phyloP scores from a whole-genome alignment of 2,888 invertebrate species.

The Pristionchus exspectatus region DNA sequence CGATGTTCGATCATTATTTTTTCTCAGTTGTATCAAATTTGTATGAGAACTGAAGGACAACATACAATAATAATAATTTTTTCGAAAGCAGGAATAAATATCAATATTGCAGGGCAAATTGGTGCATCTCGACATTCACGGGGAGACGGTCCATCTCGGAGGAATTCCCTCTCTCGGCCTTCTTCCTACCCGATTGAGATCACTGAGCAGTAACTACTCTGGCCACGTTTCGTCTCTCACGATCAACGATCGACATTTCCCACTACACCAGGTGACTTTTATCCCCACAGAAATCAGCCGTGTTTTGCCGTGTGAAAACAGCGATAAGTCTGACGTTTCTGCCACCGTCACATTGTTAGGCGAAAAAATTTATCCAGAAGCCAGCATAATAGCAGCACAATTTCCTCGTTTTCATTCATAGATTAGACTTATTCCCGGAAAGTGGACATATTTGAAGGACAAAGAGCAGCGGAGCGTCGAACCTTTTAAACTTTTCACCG shows the following conservation, averaged over 20 bases:
- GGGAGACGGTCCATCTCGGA: conserved; percentile 61
- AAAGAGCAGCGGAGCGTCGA: background rate
- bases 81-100: background rate
- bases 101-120: conserved; percentile 59
- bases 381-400: too few relatives aligned
- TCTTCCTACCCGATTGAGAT: conserved; percentile 62
- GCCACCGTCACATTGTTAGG: background rate
- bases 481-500: background rate
- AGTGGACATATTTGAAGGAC: background rate
- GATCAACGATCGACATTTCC: conserved; percentile 61
- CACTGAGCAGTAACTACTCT: conserved; percentile 60
- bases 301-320: conserved; percentile 15
- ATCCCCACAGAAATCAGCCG: background rate
- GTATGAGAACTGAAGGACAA: background rate
- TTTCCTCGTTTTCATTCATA: too few relatives aligned
- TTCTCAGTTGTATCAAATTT: background rate
- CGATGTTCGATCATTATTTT: background rate
- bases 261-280: conserved; percentile 58
- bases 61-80: background rate
- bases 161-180: conserved; percentile 57
- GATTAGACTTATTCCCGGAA: background rate
- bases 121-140: conserved; percentile 63
- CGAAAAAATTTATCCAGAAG: background rate
- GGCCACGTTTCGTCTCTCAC: conserved; percentile 61
- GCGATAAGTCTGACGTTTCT: background rate